Evolutionary conservation across 2,797 vertebrate species (phyloP).

Genomic region (Toxotes lorentzi): DNA sequence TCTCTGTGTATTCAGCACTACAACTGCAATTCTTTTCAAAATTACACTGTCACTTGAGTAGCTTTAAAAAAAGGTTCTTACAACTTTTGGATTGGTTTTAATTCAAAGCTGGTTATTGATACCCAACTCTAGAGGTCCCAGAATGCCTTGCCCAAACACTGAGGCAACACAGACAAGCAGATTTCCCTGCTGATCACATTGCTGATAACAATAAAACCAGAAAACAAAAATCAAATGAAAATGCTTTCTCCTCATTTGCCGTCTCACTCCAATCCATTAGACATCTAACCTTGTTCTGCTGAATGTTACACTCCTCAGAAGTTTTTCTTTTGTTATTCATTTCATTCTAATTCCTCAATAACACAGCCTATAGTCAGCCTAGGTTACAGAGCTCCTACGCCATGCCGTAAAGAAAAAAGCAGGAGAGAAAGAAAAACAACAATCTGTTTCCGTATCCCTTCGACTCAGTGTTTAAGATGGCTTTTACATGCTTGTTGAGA

Average conservation of each 20-base stretch:
- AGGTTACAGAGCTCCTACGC: conserved; percentile 26
- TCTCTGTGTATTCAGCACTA: neutral
- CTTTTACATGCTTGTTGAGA: conserved; percentile 52
- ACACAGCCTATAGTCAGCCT: conserved; percentile 6
- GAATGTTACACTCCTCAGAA: conserved; percentile 33
- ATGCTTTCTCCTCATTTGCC: conserved; percentile 65
- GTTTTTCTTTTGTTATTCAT: conserved; percentile 35
- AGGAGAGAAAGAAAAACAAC: conserved; percentile 28
- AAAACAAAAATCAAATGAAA: conserved; percentile 53
- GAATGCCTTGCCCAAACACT: conserved; percentile 1
- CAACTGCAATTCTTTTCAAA: neutral
- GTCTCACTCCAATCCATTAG: conserved; percentile 45
- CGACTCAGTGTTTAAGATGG: conserved; percentile 49
- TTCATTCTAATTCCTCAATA: conserved; percentile 37
- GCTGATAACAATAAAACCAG: neutral
- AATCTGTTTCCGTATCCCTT: conserved; percentile 36
- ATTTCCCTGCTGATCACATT: conserved; percentile 12
- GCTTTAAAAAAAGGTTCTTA: neutral
- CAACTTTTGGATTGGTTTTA: neutral
- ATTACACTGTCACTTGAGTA: neutral
- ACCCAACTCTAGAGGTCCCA: neutral
- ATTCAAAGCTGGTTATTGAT: neutral
- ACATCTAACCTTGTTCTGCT: conserved; percentile 53
- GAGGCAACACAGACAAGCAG: neutral
- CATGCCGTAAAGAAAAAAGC: neutral